These are phyloP conservation scores for Drosophila athabasca DNA, from an alignment of 1,140 invertebrate species.

Conservation along the genomic window DNA sequence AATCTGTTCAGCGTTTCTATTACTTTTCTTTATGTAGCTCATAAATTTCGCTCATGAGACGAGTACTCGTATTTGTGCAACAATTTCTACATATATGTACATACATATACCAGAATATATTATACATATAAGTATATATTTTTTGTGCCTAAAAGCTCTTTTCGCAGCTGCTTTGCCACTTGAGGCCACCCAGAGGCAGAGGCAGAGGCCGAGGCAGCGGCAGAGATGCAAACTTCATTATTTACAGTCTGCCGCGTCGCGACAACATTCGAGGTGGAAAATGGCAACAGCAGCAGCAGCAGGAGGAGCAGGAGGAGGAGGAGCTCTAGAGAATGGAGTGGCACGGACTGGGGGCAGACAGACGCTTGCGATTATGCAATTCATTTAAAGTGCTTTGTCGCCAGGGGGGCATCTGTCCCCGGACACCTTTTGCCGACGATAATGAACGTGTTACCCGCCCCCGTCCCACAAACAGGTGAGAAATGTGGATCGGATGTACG, in stretches of 20 bases:
- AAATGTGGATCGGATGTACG: neutral
- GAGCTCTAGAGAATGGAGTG: neutral
- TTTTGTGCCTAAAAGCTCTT: constrained; percentile 57
- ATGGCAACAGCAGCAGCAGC: neutral
- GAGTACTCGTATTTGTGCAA: constrained; percentile 36
- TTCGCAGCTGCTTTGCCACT: constrained; percentile 42
- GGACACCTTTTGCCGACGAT: constrained; percentile 31
- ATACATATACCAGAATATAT: constrained; percentile 38
- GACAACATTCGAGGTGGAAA: constrained; percentile 37
- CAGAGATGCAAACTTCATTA: constrained; percentile 74
- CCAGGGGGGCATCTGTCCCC: constrained; percentile 10
- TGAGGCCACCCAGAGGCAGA: constrained; percentile 23
- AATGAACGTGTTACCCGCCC: constrained; percentile 58
- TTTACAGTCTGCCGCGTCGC: constrained; percentile 79
- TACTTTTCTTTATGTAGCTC: constrained; percentile 37
- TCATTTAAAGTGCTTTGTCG: constrained; percentile 63
- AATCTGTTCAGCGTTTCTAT: constrained; percentile 9
- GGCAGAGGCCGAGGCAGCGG: neutral
- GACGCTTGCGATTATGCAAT: constrained; percentile 65
- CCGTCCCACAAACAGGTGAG: constrained; percentile 1
- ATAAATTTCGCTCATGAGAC: constrained; percentile 51
- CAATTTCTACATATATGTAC: constrained; percentile 52
- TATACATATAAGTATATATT: constrained; percentile 18
- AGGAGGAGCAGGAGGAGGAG: neutral
- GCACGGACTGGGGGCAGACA: neutral